A percentile compares a stretch with the other conserved stretches of the same genome.
These are phyloP conservation scores for Tipula confusa DNA, from an alignment of 2,888 invertebrate genomes.

Conservation along the genomic window DNA sequence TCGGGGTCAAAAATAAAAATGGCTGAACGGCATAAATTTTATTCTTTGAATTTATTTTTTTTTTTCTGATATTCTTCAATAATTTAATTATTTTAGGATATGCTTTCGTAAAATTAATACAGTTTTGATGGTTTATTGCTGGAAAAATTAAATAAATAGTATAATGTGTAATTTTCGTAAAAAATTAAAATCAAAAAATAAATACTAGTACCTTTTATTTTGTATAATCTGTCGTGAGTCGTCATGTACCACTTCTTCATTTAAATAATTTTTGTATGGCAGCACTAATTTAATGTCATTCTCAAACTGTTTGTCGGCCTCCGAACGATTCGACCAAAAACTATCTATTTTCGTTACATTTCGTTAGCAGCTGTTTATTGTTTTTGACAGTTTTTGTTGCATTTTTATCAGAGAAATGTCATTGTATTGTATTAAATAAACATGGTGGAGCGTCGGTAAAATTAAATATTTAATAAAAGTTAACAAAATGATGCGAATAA, in stretches of 20 bases:
- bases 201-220: neutral
- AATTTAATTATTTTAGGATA: neutral
- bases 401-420: neutral
- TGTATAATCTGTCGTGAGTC: neutral
- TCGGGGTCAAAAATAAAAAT: constrained; percentile 28
- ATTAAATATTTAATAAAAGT: neutral
- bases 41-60: neutral
- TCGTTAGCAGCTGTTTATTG: neutral
- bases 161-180: too few species aligned
- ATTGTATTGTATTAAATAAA: neutral
- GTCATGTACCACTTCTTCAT: neutral
- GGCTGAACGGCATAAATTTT: constrained; percentile 20
- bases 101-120: neutral
- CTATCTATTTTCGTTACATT: neutral
- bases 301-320: neutral
- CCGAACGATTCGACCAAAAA: neutral
- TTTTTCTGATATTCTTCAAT: neutral
- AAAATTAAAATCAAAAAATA: neutral
- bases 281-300: neutral
- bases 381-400: neutral
- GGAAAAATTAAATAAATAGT: neutral
- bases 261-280: neutral
- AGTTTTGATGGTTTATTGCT: neutral
- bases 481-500: constrained; percentile 37
- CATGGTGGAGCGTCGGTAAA: neutral